Evolutionary conservation across 2,113 vertebrate species (phyloP).

Genomic region (Camelus bactrianus): DNA sequence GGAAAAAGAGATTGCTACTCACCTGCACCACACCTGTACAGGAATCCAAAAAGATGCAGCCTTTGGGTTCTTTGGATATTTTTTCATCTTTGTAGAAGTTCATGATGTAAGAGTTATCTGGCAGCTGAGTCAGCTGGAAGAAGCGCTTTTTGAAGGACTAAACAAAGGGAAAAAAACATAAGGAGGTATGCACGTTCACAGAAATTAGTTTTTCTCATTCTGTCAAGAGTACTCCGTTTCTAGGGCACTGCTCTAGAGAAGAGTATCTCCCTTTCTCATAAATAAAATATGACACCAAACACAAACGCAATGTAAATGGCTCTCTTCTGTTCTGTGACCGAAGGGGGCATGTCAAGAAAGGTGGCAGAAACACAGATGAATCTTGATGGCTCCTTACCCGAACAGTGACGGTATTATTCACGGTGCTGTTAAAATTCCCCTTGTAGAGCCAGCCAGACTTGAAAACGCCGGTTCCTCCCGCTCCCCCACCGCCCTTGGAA

Average conservation of each 20-base stretch:
- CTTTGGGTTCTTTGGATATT: conserved; percentile 99
- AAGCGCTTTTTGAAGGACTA: conserved; percentile 99
- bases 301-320: conserved; percentile 44
- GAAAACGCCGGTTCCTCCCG: conserved; percentile 93
- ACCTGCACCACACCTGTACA: conserved; percentile 99
- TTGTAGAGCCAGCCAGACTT: conserved; percentile 99
- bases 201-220: conserved; percentile 27
- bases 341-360: neutral
- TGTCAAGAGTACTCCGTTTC: neutral
- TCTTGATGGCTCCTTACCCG: conserved; percentile 90
- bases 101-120: conserved; percentile 99
- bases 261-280: neutral
- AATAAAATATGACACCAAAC: conserved; percentile 53
- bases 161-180: conserved; percentile 51
- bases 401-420: conserved; percentile 98
- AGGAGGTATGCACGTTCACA: conserved; percentile 19
- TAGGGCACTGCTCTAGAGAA: neutral
- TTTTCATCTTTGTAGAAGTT: conserved; percentile 99
- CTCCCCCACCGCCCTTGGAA: conserved; percentile 95
- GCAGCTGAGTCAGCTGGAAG: conserved; percentile 98
- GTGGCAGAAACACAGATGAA: neutral
- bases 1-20: conserved; percentile 65
- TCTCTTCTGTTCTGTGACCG: neutral
- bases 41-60: conserved; percentile 99
- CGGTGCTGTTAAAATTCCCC: conserved; percentile 99